These are phyloP conservation scores for Amaurobius ferox DNA, from an alignment of 2,888 invertebrate species.

Conservation along the genomic window DNA sequence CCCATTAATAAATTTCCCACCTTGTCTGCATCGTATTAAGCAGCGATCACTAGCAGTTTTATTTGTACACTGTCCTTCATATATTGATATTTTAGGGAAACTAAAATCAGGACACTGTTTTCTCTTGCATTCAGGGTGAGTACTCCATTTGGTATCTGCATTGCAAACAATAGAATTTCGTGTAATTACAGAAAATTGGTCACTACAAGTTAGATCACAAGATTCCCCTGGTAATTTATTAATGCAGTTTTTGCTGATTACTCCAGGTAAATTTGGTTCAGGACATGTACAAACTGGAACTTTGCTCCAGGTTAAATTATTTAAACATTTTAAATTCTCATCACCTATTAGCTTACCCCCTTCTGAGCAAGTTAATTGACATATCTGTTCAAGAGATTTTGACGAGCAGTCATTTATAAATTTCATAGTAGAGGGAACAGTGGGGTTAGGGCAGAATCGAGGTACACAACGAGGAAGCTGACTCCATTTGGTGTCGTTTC, in stretches of 20 bases:
- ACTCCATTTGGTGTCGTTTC: conserved; percentile 20
- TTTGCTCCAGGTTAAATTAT: not conserved
- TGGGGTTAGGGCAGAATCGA: not conserved
- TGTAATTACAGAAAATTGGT: not conserved
- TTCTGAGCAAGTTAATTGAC: conserved; percentile 6
- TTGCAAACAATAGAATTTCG: not conserved
- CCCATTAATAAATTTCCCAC: not conserved
- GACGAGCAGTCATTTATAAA: not conserved
- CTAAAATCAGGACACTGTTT: not conserved
- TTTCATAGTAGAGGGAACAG: not conserved
- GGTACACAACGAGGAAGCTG: conserved; percentile 1
- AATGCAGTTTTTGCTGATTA: not conserved
- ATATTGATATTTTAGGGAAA: not conserved
- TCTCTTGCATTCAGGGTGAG: not conserved
- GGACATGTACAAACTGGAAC: conserved; percentile 28
- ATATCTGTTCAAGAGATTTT: not conserved
- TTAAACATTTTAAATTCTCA: not conserved
- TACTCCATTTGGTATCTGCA: not conserved
- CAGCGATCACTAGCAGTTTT: not conserved
- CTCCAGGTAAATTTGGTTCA: not conserved
- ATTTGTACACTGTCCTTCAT: not conserved
- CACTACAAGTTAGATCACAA: not conserved
- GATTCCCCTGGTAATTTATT: not conserved
- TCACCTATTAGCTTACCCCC: not conserved
- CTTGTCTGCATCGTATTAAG: not conserved